Base-by-base conservation (phyloP, 1,140 invertebrate genomes). In the Mycetomoellerius zeteki region DNA sequence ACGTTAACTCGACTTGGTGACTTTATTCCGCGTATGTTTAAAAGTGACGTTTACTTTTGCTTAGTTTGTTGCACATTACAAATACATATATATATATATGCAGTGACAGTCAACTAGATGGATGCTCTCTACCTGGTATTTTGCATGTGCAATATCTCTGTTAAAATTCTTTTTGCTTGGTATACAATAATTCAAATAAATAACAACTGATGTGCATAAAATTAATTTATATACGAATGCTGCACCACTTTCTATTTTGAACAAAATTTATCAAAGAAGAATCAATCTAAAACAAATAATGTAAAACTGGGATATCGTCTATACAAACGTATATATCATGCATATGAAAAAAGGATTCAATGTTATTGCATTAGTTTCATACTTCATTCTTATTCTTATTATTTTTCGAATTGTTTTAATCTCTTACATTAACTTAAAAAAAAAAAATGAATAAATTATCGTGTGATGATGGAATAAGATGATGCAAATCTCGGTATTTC, bases 1-100 rank as follows among this genome's bases (percentile, higher is more conserved):
- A 67, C 2, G 16, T 80, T 67, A 80, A 54, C 77, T n/a, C n/a
- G n/a, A 43, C 33, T 50, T 24, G n/a, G 14, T 19, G 30, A 69
- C 21, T 37, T 67, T 43, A 37, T 54, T 80, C 47, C 16, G 30
- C 14, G 19, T 43, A 2, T 58, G 10, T 80, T n/a, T 30, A 24
- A 54, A 52, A 54, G 33, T 24, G 8, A 6, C 19, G 2, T 77
- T 77, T 80, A 24, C n/a, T 54, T 80, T 54, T 27, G 27, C 2
- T 67, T 54, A 69, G 47, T 30, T 67, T 19, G 24, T 65, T 50
- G n/a, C 4, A 33, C 37, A 69, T 52, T 54, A 80, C n/a, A 37
- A 19, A 67, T 37, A 33, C 8, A 37, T 37, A 37, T 37, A 65
- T 33, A 21, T 76, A 19, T 21, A 33, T 27, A 50, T 33, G 10